A percentile compares a stretch with the other conserved stretches of the same genome.
These are phyloP conservation scores for Nemoura dubitans DNA, from an alignment of 2,888 invertebrate genomes.

Conservation along the genomic window DNA sequence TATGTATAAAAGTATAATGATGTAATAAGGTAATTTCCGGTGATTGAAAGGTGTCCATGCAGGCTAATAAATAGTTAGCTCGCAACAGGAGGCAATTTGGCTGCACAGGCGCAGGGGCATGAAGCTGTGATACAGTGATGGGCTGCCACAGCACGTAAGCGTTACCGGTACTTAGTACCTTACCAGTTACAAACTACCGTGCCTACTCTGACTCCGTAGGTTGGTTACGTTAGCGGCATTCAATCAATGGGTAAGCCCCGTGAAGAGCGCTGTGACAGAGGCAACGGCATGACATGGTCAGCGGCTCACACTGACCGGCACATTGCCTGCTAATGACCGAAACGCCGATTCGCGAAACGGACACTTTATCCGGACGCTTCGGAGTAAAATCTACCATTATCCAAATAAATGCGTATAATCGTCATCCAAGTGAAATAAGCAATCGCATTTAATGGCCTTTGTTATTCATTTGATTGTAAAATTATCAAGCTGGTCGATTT, in stretches of 20 bases:
- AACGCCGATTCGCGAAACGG: too few relatives aligned
- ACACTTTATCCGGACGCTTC: too few relatives aligned
- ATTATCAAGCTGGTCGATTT: background rate
- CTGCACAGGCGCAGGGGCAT: background rate
- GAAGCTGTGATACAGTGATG: background rate
- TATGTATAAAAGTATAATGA: constrained; percentile 8
- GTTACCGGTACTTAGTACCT: too few relatives aligned
- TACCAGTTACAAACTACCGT: too few relatives aligned
- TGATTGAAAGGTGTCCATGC: constrained; percentile 31
- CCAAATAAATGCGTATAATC: background rate
- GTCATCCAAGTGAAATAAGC: background rate
- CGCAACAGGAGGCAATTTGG: background rate
- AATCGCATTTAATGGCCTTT: background rate
- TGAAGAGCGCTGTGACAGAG: too few relatives aligned
- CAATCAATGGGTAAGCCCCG: too few relatives aligned
- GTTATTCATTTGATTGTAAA: background rate
- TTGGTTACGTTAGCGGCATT: too few relatives aligned
- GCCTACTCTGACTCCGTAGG: too few relatives aligned
- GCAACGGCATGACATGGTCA: too few relatives aligned
- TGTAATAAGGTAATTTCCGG: constrained; percentile 8
- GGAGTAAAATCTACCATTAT: background rate
- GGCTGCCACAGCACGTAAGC: too few relatives aligned
- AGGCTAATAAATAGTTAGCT: constrained; percentile 1
- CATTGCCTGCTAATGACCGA: too few relatives aligned
- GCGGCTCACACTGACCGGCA: too few relatives aligned